Evolutionary conservation across 2,888 invertebrate species (phyloP).

Genomic region (Phragmatobia fuliginosa): DNA sequence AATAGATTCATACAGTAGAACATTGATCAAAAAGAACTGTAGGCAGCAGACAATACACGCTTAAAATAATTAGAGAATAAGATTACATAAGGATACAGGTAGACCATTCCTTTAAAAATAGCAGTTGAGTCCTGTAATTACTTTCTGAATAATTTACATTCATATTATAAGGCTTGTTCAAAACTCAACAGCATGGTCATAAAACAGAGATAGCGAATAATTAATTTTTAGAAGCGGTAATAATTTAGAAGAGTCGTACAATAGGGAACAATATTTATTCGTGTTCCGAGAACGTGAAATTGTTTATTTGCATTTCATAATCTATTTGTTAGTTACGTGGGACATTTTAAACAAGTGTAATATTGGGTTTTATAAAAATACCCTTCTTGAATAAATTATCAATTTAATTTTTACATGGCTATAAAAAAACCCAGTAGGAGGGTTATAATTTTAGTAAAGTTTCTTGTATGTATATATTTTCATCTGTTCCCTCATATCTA

Average conservation of each 20-base stretch:
- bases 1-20: too few species aligned
- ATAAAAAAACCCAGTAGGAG: too few species aligned
- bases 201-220: constrained; percentile 3
- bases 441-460: too few species aligned
- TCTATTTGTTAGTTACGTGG: not conserved
- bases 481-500: too few species aligned
- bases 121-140: not conserved
- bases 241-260: not conserved
- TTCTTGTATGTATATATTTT: too few species aligned
- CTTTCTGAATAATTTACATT: not conserved
- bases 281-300: not conserved
- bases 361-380: not conserved
- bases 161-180: not conserved
- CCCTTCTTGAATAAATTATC: not conserved
- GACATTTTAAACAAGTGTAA: not conserved
- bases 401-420: too few species aligned
- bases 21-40: not conserved
- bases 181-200: not conserved
- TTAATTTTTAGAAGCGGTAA: not conserved
- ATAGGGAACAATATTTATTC: constrained; percentile 5
- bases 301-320: not conserved
- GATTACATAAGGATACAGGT: not conserved
- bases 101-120: not conserved
- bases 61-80: not conserved
- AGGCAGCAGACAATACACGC: not conserved